Percentiles rank a stretch among this genome's conserved stretches.
Conservation (phyloP, 2,888 invertebrate genomes). For the Euzetes globulus region DNA sequence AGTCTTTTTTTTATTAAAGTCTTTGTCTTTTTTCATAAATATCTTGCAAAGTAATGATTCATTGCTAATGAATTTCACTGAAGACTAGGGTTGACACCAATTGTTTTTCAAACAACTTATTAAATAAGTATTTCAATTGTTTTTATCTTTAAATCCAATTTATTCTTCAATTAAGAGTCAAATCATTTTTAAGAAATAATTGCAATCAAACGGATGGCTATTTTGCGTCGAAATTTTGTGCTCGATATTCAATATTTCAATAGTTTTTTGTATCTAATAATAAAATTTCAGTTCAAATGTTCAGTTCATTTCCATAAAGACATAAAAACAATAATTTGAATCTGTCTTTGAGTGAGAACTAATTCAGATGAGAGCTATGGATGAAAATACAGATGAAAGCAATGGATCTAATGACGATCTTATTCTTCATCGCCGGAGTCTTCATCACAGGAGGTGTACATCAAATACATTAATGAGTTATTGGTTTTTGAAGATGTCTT, state of each 20-base stretch:
- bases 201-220: too few relatives aligned
- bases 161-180: too few relatives aligned
- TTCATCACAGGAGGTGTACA: slow-evolving; percentile 24
- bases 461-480: slow-evolving; percentile 8
- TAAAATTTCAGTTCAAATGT: not conserved
- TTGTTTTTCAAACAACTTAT: not conserved
- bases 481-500: not conserved
- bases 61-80: not conserved
- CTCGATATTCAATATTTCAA: too few relatives aligned
- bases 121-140: too few relatives aligned
- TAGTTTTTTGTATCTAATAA: too few relatives aligned
- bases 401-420: not conserved
- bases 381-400: slow-evolving; percentile 9
- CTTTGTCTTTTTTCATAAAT: not conserved
- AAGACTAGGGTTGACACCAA: slow-evolving; percentile 19
- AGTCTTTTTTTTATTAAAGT: not conserved
- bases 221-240: too few relatives aligned
- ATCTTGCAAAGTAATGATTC: not conserved
- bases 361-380: not conserved
- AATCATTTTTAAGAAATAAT: too few relatives aligned
- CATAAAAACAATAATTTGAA: not conserved
- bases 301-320: not conserved
- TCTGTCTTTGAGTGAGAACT: not conserved
- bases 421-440: not conserved
- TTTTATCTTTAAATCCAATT: too few relatives aligned